These are phyloP conservation scores for Tinamus major DNA, from an alignment of 2,797 vertebrate species.

Conservation along the genomic window DNA sequence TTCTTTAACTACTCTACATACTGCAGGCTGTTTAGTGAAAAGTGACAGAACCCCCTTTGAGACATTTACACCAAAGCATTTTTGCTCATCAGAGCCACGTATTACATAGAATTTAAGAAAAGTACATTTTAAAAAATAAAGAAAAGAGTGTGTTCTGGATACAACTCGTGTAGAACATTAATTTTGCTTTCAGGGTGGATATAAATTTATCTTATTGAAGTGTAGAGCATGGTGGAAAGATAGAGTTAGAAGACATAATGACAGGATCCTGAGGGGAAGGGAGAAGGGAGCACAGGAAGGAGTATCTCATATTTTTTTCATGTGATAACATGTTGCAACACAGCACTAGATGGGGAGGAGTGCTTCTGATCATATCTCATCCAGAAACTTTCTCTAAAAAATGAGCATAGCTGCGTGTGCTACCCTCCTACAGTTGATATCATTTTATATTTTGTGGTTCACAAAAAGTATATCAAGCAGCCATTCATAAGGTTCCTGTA, in stretches of 20 bases:
- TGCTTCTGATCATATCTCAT: not conserved
- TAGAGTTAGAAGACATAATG: not conserved
- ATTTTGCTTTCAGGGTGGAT: not conserved
- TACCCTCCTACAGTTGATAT: not conserved
- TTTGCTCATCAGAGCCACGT: not conserved
- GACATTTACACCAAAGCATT: not conserved
- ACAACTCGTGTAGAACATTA: not conserved
- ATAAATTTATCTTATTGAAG: not conserved
- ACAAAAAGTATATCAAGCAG: not conserved
- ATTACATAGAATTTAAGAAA: slow-evolving; percentile 2
- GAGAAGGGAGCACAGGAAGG: not conserved
- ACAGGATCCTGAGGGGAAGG: not conserved
- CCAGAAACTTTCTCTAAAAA: not conserved
- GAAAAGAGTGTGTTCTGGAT: not conserved
- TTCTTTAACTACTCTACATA: slow-evolving; percentile 24
- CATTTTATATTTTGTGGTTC: not conserved
- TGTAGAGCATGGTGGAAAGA: not conserved
- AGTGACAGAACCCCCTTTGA: not conserved
- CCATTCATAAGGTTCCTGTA: not conserved
- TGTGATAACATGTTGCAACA: not conserved
- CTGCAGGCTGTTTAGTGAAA: not conserved
- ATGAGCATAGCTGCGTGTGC: not conserved
- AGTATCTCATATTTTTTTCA: not conserved
- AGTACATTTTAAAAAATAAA: not conserved
- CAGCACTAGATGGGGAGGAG: not conserved